These are phyloP conservation scores for Enteromius radiatus DNA, from an alignment of 2,797 vertebrate genomes.

Conservation along the genomic window DNA sequence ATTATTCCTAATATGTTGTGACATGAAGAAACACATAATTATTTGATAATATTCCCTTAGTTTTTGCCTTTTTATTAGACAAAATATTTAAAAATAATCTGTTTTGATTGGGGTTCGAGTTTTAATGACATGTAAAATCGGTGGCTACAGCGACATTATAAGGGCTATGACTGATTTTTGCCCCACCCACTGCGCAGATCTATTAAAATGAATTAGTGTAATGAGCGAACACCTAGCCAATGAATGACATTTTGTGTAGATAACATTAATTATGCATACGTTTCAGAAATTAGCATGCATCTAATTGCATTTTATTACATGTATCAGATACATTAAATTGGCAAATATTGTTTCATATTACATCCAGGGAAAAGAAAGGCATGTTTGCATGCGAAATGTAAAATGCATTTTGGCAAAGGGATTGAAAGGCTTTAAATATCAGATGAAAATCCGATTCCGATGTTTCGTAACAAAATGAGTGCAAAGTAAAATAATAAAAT, in stretches of 20 bases:
- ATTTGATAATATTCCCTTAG: not conserved
- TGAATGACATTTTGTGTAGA: conserved; percentile 81
- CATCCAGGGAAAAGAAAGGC: conserved; percentile 12
- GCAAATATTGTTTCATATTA: conserved; percentile 47
- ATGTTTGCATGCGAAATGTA: not conserved
- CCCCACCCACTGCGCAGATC: conserved; percentile 62
- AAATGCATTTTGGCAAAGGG: not conserved
- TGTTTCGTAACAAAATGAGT: not conserved
- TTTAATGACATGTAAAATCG: conserved; percentile 47
- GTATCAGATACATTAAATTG: conserved; percentile 70
- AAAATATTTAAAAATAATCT: conserved; percentile 48
- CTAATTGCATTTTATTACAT: conserved; percentile 78
- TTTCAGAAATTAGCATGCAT: conserved; percentile 75
- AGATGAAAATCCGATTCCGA: not conserved
- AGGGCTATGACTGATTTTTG: conserved; percentile 41
- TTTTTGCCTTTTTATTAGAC: conserved; percentile 22
- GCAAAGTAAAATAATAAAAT: not conserved
- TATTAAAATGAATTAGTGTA: conserved; percentile 82
- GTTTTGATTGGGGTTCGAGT: conserved; percentile 33
- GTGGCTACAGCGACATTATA: conserved; percentile 37
- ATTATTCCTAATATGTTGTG: not conserved
- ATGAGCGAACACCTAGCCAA: conserved; percentile 79
- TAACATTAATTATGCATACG: conserved; percentile 82
- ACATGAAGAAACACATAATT: not conserved
- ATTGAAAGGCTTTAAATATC: conserved; percentile 1